Evolutionary conservation across 2,113 vertebrate species (phyloP).

Genomic region (Hyperoodon ampullatus): DNA sequence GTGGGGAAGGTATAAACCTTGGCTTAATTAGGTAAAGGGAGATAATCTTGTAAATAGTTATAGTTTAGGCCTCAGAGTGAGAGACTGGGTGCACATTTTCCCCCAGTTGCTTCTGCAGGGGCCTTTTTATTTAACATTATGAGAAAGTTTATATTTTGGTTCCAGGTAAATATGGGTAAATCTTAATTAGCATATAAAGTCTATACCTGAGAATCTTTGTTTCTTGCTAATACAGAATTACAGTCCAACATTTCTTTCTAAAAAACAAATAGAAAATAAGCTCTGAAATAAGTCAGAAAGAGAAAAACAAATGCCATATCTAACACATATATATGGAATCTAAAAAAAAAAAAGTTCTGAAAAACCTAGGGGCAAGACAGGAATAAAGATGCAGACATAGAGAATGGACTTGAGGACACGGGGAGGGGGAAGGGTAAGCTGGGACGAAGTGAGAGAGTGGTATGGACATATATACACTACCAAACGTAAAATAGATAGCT

Average conservation of each 20-base stretch:
- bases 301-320: too few species aligned
- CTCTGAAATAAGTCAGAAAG: too few species aligned
- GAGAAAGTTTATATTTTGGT: background rate
- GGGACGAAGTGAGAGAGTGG: too few species aligned
- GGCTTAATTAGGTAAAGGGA: background rate
- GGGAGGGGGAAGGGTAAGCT: too few species aligned
- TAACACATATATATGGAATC: too few species aligned
- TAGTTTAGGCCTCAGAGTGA: background rate
- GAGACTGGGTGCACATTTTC: background rate
- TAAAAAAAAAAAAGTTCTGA: too few species aligned
- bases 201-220: background rate
- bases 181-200: background rate
- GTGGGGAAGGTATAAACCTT: background rate
- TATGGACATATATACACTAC: too few species aligned
- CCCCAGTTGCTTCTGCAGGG: background rate
- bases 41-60: background rate
- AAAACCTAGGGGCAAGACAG: too few species aligned
- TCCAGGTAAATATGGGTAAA: background rate
- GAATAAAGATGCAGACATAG: too few species aligned
- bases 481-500: too few species aligned
- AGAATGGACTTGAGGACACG: too few species aligned
- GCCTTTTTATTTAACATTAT: background rate
- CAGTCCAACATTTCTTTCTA: constrained; percentile 25
- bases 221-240: constrained; percentile 31
- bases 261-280: background rate